Base-by-base conservation (phyloP, 1,140 invertebrate species). In the Brachionus plicatilis region DNA sequence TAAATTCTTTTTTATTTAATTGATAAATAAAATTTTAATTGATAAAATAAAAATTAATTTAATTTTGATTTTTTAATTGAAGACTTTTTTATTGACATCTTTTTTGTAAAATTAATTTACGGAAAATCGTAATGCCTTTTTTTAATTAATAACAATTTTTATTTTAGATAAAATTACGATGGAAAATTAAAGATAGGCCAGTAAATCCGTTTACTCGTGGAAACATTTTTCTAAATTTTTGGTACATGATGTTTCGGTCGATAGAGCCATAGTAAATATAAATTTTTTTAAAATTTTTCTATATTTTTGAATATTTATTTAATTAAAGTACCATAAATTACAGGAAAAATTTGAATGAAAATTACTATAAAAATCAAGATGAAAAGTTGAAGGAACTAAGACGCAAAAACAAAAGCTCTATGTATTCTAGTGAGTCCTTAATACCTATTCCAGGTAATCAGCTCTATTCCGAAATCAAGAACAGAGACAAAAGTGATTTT, bases 131-230 rank as follows among this genome's bases (percentile, higher is more conserved):
- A n/a, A n/a, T n/a, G n/a, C n/a, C n/a, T n/a, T n/a, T n/a, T 20
- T 17, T 56, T 8, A 66, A 33, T 24, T 45, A 82, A 66, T 45
- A 17, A 3, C 0, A 14, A 47, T 12, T 47, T 14, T 47, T 3
- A 47, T 45, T 82, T 65, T 37, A 76, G 72, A 7, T 82, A 65
- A 82, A 82, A 82, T 43, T 27, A n/a, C 9, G 79, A 65, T 82
- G 37, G 37, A 82, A 24, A 24, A 82, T 17, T 11, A 82, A 82
- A 82, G 53, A 65, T 45, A 68, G 41, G 6, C 20, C 37, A 37
- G 17, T 65, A 41, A 82, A 82, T 68, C 79, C 79, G 9, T 82
- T 82, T 20, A 47, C 43, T 37, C 50, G 43, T 14, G 53, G 53
- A 37, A 68, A 68, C n/a, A 65, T 82, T n/a, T 68, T 82, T 43